phyloP scores from a whole-genome alignment of 1,140 invertebrate species.

The Aphis gossypii region DNA sequence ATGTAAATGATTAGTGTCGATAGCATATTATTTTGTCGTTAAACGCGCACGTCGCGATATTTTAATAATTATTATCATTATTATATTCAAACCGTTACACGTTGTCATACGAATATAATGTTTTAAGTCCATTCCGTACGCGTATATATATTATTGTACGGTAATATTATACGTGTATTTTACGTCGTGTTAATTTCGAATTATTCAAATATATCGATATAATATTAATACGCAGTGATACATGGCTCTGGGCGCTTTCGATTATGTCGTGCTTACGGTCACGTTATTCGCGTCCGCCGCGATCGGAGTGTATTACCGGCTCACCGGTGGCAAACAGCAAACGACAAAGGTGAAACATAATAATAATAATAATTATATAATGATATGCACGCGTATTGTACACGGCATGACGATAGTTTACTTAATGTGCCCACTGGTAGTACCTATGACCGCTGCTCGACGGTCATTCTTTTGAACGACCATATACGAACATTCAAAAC shows the following conservation, averaged over 20 bases:
- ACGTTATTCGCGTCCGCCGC: conserved; percentile 72
- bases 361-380: neutral
- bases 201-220: neutral
- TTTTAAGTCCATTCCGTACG: neutral
- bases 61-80: neutral
- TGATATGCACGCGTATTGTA: neutral
- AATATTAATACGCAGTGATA: neutral
- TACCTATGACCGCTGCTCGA: neutral
- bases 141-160: neutral
- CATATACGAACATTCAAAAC: neutral
- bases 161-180: neutral
- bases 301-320: conserved; percentile 84
- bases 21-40: neutral
- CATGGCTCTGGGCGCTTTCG: conserved; percentile 62
- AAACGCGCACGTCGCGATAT: neutral
- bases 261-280: conserved; percentile 73
- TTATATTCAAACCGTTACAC: no score
- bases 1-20: neutral
- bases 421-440: neutral
- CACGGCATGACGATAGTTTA: neutral
- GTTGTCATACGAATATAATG: neutral
- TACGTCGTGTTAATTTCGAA: neutral
- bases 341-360: conserved; percentile 73
- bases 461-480: neutral
- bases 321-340: conserved; percentile 86